phyloP scores from a whole-genome alignment of 2,888 invertebrate genomes.

The Lathronympha strigana region DNA sequence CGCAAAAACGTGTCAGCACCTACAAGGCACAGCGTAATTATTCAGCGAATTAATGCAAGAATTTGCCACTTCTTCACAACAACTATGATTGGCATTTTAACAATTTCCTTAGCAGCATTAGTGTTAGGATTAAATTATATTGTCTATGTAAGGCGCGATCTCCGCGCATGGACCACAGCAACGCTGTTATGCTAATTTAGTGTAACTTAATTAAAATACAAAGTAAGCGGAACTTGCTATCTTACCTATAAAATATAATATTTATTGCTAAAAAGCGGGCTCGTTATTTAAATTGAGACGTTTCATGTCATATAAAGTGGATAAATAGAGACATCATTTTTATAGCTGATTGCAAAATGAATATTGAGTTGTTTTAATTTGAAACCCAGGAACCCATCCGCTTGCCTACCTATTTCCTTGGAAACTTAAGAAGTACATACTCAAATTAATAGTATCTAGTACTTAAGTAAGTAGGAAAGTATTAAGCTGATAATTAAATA shows the following conservation, averaged over 20 bases:
- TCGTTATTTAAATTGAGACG: conserved; percentile 24
- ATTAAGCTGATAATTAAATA: no score
- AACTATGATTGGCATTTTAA: conserved; percentile 59
- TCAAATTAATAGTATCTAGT: no score
- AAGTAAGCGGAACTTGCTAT: conserved; percentile 13
- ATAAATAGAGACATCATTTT: conserved; percentile 3
- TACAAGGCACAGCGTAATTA: conserved; percentile 60
- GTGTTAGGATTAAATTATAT: conserved; percentile 58
- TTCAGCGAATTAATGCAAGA: conserved; percentile 62
- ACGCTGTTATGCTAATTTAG: conserved; percentile 34
- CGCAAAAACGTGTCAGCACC: conserved; percentile 60
- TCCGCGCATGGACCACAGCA: conserved; percentile 6
- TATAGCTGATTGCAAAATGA: background rate
- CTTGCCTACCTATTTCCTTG: no score
- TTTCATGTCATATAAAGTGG: conserved; percentile 8
- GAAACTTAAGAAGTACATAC: no score
- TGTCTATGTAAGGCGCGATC: conserved; percentile 48
- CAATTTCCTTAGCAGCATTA: conserved; percentile 62
- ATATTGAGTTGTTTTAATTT: background rate
- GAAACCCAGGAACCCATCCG: no score
- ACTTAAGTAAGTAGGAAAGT: no score
- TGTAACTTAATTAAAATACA: conserved; percentile 38
- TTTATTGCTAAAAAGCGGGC: conserved; percentile 28
- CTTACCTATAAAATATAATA: conserved; percentile 24
- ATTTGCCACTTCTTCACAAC: conserved; percentile 54